Base-by-base conservation (phyloP, 92 coral and sea anemone species). In the Actinernus sp. region DNA sequence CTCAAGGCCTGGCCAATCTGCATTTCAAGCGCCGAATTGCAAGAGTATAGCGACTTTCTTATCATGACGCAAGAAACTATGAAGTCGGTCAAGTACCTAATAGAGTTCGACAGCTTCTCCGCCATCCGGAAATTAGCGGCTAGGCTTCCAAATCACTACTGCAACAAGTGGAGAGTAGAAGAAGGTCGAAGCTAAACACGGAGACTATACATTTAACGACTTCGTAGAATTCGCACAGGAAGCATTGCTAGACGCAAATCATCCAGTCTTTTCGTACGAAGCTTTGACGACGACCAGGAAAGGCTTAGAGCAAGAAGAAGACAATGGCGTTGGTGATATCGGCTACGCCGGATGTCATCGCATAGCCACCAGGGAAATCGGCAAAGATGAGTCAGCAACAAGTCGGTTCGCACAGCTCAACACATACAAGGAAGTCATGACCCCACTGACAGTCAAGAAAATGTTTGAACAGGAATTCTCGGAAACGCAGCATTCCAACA, bases 221-320 rank as follows among this genome's bases (percentile, higher is more conserved):
- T 62, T 88, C 24, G 76, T 88, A 1, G 52, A 82, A 17, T 83
- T 58, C 25, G 52, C 65, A 0, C 94, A 88, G 72, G 52, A 55
- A 22, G 72, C 94, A 0, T 46, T 80, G 17, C 32, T 48, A 11
- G 94, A 83, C 21, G 87, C 90, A 4, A 77, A 47, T 8, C 80
- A 65, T 38, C 86, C 89, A 9, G 89, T 82, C 27, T 88, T 88
- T 43, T 88, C 86, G 2, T 73, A 28, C 37, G 83, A 88, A n/a
- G 81, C 83, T 0, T 37, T 85, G 10, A 38, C 31, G 1, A 39
- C 87, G 3, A 72, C 61, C 23, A 72, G 76, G 21, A 71, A 57
- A 47, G 87, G 31, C 9, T 49, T 65, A 3, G 41, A 64, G 63
- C 49, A 33, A 33, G n/a, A n/a, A n/a, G n/a, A n/a, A n/a, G n/a